Base-by-base conservation (phyloP, 2,797 vertebrate species). In the Sandelia bainsii region DNA sequence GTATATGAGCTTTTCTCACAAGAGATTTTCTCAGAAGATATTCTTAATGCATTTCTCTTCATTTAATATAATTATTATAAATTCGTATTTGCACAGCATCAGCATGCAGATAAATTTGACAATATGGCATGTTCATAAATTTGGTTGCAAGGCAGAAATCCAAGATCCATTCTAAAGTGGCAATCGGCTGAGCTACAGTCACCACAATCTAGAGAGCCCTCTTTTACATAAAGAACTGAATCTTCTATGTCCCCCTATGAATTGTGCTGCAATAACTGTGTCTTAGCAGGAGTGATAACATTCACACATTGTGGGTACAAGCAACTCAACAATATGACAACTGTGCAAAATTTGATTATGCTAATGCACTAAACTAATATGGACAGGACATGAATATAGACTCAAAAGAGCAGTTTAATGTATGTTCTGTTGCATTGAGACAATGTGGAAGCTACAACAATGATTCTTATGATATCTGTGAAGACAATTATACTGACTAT, bases 171-270 rank as follows among this genome's bases (percentile, higher is more conserved):
- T 54, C 75, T 83, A 75, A 84, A 89, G 88, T 82, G 78, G 80
- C 77, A 91, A 87, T 85, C 85, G 82, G 90, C 82, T 80, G 77
- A 88, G 78, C 79, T 65, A 20, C 66, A 75, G 81, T 83, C 83
- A 79, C 0, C 39, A 65, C 72, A 77, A 70, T 61, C 80, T 72
- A 16, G 69, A 83, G 70, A 89, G 82, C 86, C 75, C 87, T 78
- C 53, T 82, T 92, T 88, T 87, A 73, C 88, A 90, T 81, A 75
- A 54, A 86, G 79, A 89, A 78, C 68, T 51, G 67, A 70, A 65
- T 67, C 85, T 87, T 91, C 87, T 84, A 88, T 80, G 77, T 89
- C 78, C 87, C 86, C 77, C 12, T 9, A 78, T 78, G 82, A 91
- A 85, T 87, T 74, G 73, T 51, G 59, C 79, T 6, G 69, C 83